Conservation (phyloP, 2,888 invertebrate species). For the Hermodice carunculata region DNA sequence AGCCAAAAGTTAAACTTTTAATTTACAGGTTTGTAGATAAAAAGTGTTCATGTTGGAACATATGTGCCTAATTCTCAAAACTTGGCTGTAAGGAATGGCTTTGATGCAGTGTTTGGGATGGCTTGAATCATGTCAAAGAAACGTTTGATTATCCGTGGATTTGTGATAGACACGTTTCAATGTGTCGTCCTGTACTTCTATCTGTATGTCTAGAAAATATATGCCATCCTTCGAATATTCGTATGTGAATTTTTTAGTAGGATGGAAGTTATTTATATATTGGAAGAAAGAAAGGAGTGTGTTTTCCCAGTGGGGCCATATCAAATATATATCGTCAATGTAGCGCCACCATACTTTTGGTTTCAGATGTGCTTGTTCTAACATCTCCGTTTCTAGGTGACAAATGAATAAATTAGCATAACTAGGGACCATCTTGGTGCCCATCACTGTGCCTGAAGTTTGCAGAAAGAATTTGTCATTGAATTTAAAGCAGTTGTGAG, state of each 20-base stretch:
- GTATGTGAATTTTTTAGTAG: not conserved
- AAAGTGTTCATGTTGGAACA: not conserved
- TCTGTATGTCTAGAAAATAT: not conserved
- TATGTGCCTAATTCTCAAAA: not conserved
- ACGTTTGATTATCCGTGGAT: not conserved
- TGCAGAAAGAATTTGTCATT: constrained; percentile 1
- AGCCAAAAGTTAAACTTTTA: too few relatives aligned
- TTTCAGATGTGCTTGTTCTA: not conserved
- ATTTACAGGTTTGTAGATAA: not conserved
- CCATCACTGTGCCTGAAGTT: not conserved
- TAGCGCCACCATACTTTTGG: not conserved
- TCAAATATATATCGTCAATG: constrained; percentile 1
- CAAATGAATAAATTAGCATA: constrained; percentile 5
- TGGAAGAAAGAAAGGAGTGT: not conserved
- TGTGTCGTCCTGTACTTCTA: not conserved
- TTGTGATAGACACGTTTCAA: not conserved
- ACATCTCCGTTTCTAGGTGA: not conserved
- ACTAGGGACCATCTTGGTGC: not conserved
- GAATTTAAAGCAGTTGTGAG: not conserved
- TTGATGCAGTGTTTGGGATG: not conserved
- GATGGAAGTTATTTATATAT: not conserved
- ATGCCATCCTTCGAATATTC: too few relatives aligned
- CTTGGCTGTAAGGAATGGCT: not conserved
- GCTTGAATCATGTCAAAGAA: not conserved
- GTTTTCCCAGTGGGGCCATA: not conserved